phyloP scores from a whole-genome alignment of 2,888 invertebrate genomes.

The Agrilus cyanescens region DNA sequence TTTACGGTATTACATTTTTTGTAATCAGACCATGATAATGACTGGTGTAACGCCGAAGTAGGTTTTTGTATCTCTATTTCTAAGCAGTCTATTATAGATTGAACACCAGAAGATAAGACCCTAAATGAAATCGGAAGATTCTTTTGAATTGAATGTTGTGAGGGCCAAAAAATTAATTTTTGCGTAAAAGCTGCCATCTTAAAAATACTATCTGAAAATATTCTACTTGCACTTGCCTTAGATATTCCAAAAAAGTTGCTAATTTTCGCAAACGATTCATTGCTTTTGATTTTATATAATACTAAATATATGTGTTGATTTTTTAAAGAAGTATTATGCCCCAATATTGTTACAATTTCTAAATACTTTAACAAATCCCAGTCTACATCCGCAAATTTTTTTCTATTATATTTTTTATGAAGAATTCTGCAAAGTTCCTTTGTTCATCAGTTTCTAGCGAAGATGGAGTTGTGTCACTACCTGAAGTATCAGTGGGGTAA shows the following conservation, averaged over 20 bases:
- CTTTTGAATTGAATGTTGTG: conserved; percentile 7
- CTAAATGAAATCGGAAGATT: conserved; percentile 17
- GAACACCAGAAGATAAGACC: conserved; percentile 16
- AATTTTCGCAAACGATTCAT: conserved; percentile 4
- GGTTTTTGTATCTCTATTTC: conserved; percentile 30
- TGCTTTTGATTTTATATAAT: conserved; percentile 6
- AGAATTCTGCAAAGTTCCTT: too few relatives aligned
- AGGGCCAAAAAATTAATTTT: conserved; percentile 12
- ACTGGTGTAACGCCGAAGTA: conserved; percentile 22
- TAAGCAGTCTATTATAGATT: conserved; percentile 28
- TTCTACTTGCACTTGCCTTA: conserved; percentile 7
- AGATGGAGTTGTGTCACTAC: too few relatives aligned
- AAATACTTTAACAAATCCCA: too few relatives aligned
- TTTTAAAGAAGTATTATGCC: too few relatives aligned
- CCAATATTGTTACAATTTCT: too few relatives aligned
- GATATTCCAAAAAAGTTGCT: conserved; percentile 4
- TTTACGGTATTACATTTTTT: conserved; percentile 20
- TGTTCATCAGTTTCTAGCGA: too few relatives aligned
- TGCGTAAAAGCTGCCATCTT: conserved; percentile 6
- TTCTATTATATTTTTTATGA: too few relatives aligned
- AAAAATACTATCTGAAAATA: conserved; percentile 10
- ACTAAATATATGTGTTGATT: too few relatives aligned
- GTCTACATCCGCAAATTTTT: too few relatives aligned
- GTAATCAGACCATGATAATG: conserved; percentile 27
- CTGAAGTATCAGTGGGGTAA: too few relatives aligned